Base-by-base conservation (phyloP, 1,140 invertebrate species). In the Phymorhynchus buccinoides region DNA sequence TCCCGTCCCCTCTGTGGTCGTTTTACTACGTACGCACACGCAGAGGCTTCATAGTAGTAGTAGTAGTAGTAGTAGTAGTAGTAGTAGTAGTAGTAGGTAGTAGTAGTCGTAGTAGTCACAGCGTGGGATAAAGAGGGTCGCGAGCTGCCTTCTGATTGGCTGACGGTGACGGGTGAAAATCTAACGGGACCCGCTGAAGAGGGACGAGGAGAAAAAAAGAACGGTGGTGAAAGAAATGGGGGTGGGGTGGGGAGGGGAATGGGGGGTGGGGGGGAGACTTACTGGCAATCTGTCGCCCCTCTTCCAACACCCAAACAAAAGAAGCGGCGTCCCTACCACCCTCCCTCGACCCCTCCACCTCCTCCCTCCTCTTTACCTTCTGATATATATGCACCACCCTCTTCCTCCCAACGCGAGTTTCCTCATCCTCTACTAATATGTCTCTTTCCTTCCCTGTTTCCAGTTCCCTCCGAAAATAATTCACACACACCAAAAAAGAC, bases 51-150 rank as follows among this genome's bases (percentile, higher is more conserved):
- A n/a, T n/a, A n/a, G n/a, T n/a, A n/a, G n/a, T n/a, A n/a, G n/a
- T n/a, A n/a, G n/a, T n/a, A n/a, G n/a, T n/a, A n/a, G n/a, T n/a
- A n/a, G n/a, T n/a, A n/a, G n/a, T n/a, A n/a, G n/a, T n/a, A n/a
- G n/a, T n/a, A n/a, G n/a, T n/a, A n/a, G n/a, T n/a, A n/a, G n/a
- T n/a, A n/a, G n/a, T n/a, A n/a, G n/a, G n/a, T n/a, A n/a, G n/a
- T n/a, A n/a, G n/a, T n/a, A n/a, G n/a, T n/a, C n/a, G n/a, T n/a
- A n/a, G n/a, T n/a, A n/a, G n/a, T n/a, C n/a, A 4, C 56, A 62
- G 56, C 56, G 56, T 62, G 56, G 56, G 56, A 62, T 62, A 62
- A 62, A 62, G 56, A 62, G 56, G 56, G 56, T 62, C 56, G 22
- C 56, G 56, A 62, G 56, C 56, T 62, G 56, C 12, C 56, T 62